Evolutionary conservation across 2,113 vertebrate species (phyloP).

Genomic region (Coptodon rendalli): DNA sequence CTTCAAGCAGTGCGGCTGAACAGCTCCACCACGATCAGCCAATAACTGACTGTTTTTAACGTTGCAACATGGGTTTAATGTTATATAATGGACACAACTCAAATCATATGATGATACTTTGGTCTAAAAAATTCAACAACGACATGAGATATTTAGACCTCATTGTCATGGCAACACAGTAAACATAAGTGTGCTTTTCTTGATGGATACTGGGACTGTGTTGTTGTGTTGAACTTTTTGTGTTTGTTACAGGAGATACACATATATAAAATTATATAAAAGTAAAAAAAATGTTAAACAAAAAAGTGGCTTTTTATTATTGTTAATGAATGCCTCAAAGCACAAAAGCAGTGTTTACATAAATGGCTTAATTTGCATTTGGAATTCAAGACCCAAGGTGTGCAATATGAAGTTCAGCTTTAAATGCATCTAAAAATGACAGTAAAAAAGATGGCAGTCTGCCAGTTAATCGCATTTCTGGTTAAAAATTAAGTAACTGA

Average conservation of each 20-base stretch:
- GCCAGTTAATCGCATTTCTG: neutral
- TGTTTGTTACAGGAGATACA: neutral
- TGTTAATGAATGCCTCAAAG: neutral
- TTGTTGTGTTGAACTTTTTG: neutral
- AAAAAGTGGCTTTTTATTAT: neutral
- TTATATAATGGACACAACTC: neutral
- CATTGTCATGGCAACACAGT: neutral
- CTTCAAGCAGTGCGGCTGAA: neutral
- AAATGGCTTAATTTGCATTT: neutral
- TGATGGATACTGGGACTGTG: neutral
- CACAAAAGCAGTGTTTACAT: neutral
- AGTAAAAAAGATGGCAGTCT: neutral
- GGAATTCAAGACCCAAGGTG: neutral
- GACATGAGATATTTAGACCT: neutral
- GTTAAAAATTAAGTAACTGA: constrained; percentile 20
- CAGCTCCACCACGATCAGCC: neutral
- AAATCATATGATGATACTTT: neutral
- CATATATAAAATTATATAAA: neutral
- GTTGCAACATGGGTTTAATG: constrained; percentile 20
- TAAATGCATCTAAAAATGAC: neutral
- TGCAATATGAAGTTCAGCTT: neutral
- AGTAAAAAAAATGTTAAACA: rapidly evolving
- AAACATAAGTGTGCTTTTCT: neutral
- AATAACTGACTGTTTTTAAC: constrained; percentile 8
- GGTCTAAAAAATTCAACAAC: neutral